Conservation (phyloP, 2,888 invertebrate genomes). For the Drosophila anceps region DNA sequence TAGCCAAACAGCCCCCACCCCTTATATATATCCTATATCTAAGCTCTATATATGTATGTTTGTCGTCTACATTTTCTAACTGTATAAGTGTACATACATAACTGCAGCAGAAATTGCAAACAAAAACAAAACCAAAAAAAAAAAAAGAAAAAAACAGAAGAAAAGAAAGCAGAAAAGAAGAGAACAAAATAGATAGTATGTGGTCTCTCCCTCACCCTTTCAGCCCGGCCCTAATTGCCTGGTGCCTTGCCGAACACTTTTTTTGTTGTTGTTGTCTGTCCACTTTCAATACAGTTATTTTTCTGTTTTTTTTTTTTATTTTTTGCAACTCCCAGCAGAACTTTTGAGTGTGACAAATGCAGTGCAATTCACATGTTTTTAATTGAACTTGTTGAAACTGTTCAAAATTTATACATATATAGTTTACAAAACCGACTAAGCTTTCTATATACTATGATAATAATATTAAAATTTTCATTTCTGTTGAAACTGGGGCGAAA, state of each 20-base stretch:
- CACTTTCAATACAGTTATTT: slow-evolving; percentile 17
- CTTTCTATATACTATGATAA: neutral
- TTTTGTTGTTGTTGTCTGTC: slow-evolving; percentile 10
- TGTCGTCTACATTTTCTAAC: slow-evolving; percentile 7
- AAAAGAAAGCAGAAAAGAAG: slow-evolving; percentile 1
- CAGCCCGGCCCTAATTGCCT: slow-evolving; percentile 47
- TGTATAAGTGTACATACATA: slow-evolving; percentile 34
- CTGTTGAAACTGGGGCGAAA: neutral
- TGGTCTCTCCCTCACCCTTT: slow-evolving; percentile 10
- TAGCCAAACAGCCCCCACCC: slow-evolving; percentile 16
- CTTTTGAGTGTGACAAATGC: slow-evolving; percentile 18
- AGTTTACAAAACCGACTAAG: no score
- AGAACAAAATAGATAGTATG: slow-evolving; percentile 28
- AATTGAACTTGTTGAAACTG: neutral
- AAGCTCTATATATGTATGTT: slow-evolving; percentile 45
- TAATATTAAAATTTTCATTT: neutral
- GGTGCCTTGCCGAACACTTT: slow-evolving; percentile 35
- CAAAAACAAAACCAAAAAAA: slow-evolving; percentile 42
- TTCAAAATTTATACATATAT: neutral
- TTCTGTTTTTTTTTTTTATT: no score
- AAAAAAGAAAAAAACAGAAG: neutral
- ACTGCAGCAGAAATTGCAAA: slow-evolving; percentile 55
- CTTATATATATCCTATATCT: slow-evolving; percentile 31
- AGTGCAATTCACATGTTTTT: slow-evolving; percentile 9
- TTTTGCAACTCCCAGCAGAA: slow-evolving; percentile 32